Conservation (phyloP, 2,113 vertebrate genomes). For the Epinephelus cyanopodus region DNA sequence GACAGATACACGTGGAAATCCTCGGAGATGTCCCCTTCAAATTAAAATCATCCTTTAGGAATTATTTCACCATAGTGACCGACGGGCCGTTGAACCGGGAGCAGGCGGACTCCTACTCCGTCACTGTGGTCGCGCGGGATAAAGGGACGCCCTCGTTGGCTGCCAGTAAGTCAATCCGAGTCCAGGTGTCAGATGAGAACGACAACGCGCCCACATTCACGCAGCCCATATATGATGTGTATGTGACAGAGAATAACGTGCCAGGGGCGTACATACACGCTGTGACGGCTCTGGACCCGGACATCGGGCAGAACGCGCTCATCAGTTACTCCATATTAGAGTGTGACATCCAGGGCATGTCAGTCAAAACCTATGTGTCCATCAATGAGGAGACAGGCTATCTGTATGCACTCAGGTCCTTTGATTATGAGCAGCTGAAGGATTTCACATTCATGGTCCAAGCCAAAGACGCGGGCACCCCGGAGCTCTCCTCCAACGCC, state of each 20-base stretch:
- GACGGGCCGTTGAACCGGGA: slow-evolving; percentile 95
- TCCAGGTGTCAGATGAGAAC: slow-evolving; percentile 96
- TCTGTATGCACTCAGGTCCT: slow-evolving; percentile 95
- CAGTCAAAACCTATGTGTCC: slow-evolving; percentile 97
- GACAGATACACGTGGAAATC: slow-evolving; percentile 94
- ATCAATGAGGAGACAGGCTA: slow-evolving; percentile 98
- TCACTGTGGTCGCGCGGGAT: slow-evolving; percentile 94
- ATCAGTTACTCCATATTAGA: slow-evolving; percentile 95
- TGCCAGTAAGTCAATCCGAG: slow-evolving; percentile 93
- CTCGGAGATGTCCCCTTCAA: slow-evolving; percentile 95
- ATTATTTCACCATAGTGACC: slow-evolving; percentile 96
- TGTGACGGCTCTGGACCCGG: slow-evolving; percentile 93
- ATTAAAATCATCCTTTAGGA: slow-evolving; percentile 94
- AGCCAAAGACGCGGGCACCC: slow-evolving; percentile 89
- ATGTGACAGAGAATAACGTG: slow-evolving; percentile 98
- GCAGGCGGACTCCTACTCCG: slow-evolving; percentile 91
- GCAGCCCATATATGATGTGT: slow-evolving; percentile 93
- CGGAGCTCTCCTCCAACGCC: slow-evolving; percentile 90
- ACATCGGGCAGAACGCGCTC: slow-evolving; percentile 92
- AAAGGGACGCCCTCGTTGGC: slow-evolving; percentile 90
- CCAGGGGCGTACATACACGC: slow-evolving; percentile 97
- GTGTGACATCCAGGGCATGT: slow-evolving; percentile 97
- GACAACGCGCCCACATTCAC: slow-evolving; percentile 96
- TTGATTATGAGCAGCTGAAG: slow-evolving; percentile 97
- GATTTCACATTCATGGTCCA: slow-evolving; percentile 96